Evolutionary conservation across 2,113 vertebrate genomes (phyloP).

Genomic region (Clarias macrocephalus): DNA sequence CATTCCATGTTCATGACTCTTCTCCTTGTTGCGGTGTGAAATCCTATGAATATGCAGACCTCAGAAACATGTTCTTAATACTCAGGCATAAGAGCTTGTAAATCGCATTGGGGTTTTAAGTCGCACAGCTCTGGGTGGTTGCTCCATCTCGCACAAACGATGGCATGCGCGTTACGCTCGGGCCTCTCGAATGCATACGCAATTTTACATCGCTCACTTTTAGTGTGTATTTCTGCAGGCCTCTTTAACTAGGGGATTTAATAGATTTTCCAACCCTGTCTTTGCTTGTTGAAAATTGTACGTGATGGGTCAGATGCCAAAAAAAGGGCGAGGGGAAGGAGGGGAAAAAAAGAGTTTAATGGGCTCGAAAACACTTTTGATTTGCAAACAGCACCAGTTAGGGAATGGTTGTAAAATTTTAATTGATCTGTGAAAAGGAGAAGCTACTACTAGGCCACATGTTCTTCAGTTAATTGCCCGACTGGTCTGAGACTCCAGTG

Average conservation of each 20-base stretch:
- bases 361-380: slow-evolving; percentile 73
- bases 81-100: slow-evolving; percentile 21
- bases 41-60: slow-evolving; percentile 50
- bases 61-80: slow-evolving; percentile 42
- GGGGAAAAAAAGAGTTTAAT: slow-evolving; percentile 58
- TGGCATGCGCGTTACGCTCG: slow-evolving; percentile 61
- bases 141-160: slow-evolving; percentile 53
- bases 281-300: slow-evolving; percentile 71
- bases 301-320: slow-evolving; percentile 70
- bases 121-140: slow-evolving; percentile 37
- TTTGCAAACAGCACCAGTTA: slow-evolving; percentile 72
- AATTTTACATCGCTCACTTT: slow-evolving; percentile 32
- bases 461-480: slow-evolving; percentile 71
- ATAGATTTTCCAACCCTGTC: slow-evolving; percentile 74
- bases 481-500: slow-evolving; percentile 64
- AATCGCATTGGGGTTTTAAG: slow-evolving; percentile 20
- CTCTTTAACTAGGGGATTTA: slow-evolving; percentile 70
- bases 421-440: slow-evolving; percentile 76
- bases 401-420: slow-evolving; percentile 71
- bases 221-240: slow-evolving; percentile 53
- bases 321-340: slow-evolving; percentile 46
- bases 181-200: slow-evolving; percentile 27
- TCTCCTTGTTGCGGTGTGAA: background rate
- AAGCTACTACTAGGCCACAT: slow-evolving; percentile 72
- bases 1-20: background rate